Evolutionary conservation across 2,888 invertebrate genomes (phyloP).

Genomic region (Eupithecia vulgata): DNA sequence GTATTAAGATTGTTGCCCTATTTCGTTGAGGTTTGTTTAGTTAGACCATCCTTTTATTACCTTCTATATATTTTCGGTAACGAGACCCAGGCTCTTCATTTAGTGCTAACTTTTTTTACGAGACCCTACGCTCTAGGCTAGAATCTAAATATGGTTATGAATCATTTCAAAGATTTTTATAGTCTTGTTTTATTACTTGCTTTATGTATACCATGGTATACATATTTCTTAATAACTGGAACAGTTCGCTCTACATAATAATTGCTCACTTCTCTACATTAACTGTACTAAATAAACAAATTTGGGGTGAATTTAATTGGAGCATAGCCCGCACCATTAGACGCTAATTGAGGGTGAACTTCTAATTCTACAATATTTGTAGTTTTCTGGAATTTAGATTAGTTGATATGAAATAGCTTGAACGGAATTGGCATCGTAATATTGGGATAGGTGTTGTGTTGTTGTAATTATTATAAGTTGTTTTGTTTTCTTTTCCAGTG

Average conservation of each 20-base stretch:
- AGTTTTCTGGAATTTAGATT: conserved; percentile 23
- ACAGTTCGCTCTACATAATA: background rate
- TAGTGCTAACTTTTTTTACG: background rate
- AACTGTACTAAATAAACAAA: conserved; percentile 53
- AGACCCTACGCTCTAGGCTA: too few species aligned
- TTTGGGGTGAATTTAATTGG: conserved; percentile 59
- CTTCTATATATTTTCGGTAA: background rate
- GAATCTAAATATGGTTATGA: background rate
- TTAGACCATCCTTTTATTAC: background rate
- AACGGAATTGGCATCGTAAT: conserved; percentile 2
- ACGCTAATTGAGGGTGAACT: conserved; percentile 58
- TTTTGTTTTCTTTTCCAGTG: conserved; percentile 86
- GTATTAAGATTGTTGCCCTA: conserved; percentile 41
- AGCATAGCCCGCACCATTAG: conserved; percentile 74
- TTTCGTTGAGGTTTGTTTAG: conserved; percentile 16
- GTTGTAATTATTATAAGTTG: background rate
- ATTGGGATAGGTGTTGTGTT: background rate
- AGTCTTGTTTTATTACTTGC: background rate
- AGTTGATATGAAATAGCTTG: conserved; percentile 20
- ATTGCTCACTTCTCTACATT: background rate
- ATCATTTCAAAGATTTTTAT: background rate
- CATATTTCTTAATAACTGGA: background rate
- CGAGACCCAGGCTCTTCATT: background rate
- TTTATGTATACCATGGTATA: too few species aligned
- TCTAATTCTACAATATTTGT: conserved; percentile 41